A percentile compares a stretch with the other conserved stretches of the same genome.
phyloP scores from a whole-genome alignment of 2,888 invertebrate species.

The Dryococelus australis region DNA sequence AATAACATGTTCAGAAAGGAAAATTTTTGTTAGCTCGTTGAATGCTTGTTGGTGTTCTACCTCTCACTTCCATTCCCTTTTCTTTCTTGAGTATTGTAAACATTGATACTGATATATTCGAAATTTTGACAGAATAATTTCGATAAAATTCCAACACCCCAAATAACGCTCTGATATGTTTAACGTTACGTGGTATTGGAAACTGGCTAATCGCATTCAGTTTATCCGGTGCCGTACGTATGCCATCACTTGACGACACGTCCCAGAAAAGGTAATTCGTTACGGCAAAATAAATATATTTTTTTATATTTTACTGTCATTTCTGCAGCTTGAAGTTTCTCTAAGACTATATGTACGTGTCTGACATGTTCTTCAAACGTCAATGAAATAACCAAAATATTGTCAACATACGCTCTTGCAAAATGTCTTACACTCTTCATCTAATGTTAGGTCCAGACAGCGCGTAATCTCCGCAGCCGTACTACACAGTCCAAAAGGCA shows the following conservation, averaged over 20 bases:
- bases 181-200: background rate
- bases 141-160: background rate
- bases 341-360: background rate
- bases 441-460: background rate
- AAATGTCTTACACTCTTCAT: background rate
- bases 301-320: background rate
- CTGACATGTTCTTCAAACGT: background rate
- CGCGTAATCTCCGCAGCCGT: background rate
- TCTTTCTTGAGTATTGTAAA: too few species aligned
- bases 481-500: background rate
- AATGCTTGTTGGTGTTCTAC: background rate
- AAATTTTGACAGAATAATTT: background rate
- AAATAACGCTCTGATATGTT: background rate
- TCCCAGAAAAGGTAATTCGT: background rate
- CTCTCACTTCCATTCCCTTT: background rate
- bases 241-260: background rate
- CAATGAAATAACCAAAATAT: background rate
- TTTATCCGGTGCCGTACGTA: background rate
- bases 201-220: background rate
- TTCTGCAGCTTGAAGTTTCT: background rate
- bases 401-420: background rate
- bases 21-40: background rate
- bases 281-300: background rate
- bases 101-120: background rate
- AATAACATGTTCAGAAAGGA: background rate